A percentile compares a stretch with the other conserved stretches of the same genome.
Conservation (phyloP, 2,797 vertebrate genomes). For the Cuniculus paca region DNA sequence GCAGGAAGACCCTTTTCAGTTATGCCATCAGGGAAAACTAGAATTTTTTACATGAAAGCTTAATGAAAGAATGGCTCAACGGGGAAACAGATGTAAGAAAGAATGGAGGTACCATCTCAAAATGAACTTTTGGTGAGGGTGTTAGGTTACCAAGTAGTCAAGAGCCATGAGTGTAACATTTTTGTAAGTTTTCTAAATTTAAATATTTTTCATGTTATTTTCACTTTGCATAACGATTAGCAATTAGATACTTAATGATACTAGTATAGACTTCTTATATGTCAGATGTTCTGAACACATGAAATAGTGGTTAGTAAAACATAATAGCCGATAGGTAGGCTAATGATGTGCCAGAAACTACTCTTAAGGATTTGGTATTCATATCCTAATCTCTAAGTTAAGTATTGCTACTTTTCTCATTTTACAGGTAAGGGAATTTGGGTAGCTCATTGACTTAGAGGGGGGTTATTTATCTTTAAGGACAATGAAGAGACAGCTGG, state of each 20-base stretch:
- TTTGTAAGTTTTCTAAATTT: slow-evolving; percentile 38
- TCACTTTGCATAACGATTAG: background rate
- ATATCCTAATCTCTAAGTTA: background rate
- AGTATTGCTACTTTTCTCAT: background rate
- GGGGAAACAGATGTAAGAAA: background rate
- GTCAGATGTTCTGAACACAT: background rate
- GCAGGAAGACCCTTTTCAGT: background rate
- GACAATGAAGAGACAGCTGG: background rate
- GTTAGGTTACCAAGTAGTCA: background rate
- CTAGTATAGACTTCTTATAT: background rate
- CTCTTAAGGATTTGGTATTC: slow-evolving; percentile 6
- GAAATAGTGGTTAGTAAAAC: background rate
- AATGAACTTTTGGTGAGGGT: background rate
- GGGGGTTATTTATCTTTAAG: slow-evolving; percentile 1
- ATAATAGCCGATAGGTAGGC: background rate
- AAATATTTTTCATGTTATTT: background rate
- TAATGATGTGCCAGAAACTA: background rate
- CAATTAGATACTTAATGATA: background rate
- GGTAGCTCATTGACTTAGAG: background rate
- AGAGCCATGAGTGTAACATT: background rate
- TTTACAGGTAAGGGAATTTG: background rate
- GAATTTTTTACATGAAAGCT: background rate
- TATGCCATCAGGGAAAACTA: background rate
- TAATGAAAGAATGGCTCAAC: background rate
- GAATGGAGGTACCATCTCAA: background rate